phyloP scores from a whole-genome alignment of 2,797 vertebrate species.

The Rachycentron canadum region DNA sequence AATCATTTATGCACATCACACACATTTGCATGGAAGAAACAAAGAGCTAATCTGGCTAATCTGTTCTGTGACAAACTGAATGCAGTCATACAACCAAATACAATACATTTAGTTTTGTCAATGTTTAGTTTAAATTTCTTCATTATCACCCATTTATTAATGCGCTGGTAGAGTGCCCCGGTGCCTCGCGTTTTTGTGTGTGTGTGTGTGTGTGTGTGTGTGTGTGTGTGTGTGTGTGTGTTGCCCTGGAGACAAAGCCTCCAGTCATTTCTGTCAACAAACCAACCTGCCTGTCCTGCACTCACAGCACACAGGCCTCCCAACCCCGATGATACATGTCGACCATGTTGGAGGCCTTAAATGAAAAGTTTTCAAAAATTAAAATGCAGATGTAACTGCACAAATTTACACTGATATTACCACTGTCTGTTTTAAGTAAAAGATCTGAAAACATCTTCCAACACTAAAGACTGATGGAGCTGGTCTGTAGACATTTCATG shows the following conservation, averaged over 20 bases:
- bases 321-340: neutral
- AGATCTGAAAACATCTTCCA: neutral
- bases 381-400: neutral
- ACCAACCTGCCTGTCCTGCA: neutral
- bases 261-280: neutral
- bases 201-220: neutral
- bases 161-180: too few relatives aligned
- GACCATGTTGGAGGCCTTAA: neutral
- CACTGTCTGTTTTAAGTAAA: neutral
- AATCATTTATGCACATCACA: too few relatives aligned
- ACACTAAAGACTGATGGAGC: neutral
- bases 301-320: neutral
- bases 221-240: neutral
- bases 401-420: neutral
- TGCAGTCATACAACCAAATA: too few relatives aligned
- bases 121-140: too few relatives aligned
- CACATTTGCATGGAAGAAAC: too few relatives aligned
- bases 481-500: neutral
- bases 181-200: neutral
- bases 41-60: too few relatives aligned
- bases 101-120: too few relatives aligned
- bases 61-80: too few relatives aligned
- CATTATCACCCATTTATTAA: too few relatives aligned
- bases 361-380: neutral
- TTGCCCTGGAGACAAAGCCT: slow-evolving; percentile 27